Evolutionary conservation across 2,888 invertebrate species (phyloP), one percentile per base, ranked within the genome.

Genomic region (Cheilosia impressa): DNA sequence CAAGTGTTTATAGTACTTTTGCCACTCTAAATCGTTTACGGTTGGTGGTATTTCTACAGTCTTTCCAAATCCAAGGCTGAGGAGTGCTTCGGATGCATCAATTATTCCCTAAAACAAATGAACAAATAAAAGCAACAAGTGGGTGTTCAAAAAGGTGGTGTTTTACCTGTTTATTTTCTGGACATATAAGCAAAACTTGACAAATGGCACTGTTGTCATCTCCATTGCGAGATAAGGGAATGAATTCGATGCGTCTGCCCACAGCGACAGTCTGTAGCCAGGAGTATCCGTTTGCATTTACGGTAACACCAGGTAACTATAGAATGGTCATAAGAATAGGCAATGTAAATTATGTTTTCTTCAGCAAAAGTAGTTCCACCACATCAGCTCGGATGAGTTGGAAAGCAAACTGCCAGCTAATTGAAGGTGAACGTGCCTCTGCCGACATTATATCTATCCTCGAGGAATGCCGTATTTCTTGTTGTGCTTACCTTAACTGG

Each of bases 211-310:
- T 93, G 52, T 93, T 90, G 60, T 90, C 89, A 1, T 91, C 88
- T 50, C 88, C 91, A 34, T 89, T 87, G 60, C 90, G 89, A 27
- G 90, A 90, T 5, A 94, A 55, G 15, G 93, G 93, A 87, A 93
- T 88, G 87, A 93, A 93, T 87, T 90, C 91, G 31, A 93, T 89
- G 60, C 90, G 88, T 6, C 92, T 91, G 22, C 92, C 93, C 38
- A 91, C 89, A 5, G 93, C 90, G 57, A 93, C 90, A 62, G 92
- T 91, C 88, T 93, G 93, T 66, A 94, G 89, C 94, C 94, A 94
- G 0, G 92, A 90, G 68, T 89, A 90, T 2, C 92, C 92, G 87
- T 92, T 92, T 17, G 91, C 89, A 84, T 91, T 91, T 4, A 92
- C 90, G 2, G 88, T 84, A 5, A 92, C 89, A 2, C 92, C 92